Evolutionary conservation across 2,797 vertebrate genomes (phyloP).

Genomic region (Typhlichthys subterraneus): DNA sequence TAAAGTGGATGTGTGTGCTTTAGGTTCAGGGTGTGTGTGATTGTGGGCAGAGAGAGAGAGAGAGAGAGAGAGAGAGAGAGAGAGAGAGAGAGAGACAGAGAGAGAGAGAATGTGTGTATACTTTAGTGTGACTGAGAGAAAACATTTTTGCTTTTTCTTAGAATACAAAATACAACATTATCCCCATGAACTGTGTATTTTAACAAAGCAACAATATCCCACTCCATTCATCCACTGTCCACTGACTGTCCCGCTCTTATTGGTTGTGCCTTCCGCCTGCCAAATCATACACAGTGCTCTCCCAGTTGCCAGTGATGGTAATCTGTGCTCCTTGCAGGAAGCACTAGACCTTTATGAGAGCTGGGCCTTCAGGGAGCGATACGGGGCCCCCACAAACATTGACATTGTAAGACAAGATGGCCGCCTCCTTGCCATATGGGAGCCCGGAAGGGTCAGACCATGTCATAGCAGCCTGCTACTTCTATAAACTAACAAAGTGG

Average conservation of each 20-base stretch:
- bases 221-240: too few species aligned
- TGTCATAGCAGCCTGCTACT: constrained; percentile 58
- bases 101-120: not conserved
- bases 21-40: not conserved
- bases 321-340: constrained; percentile 31
- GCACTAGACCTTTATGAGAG: constrained; percentile 39
- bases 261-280: constrained; percentile 11
- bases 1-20: too few species aligned
- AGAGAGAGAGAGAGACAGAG: constrained; percentile 2
- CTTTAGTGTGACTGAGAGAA: too few species aligned
- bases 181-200: too few species aligned
- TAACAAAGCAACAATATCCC: too few species aligned
- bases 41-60: constrained; percentile 5
- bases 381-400: constrained; percentile 61
- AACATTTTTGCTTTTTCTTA: too few species aligned
- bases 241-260: not conserved
- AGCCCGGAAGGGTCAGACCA: constrained; percentile 57
- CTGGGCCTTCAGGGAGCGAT: constrained; percentile 40
- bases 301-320: constrained; percentile 25
- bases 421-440: constrained; percentile 52
- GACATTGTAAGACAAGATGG: constrained; percentile 69
- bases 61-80: constrained; percentile 4
- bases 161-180: too few species aligned
- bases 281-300: not conserved
- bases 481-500: constrained; percentile 66